phyloP scores from a whole-genome alignment of 2,888 invertebrate genomes.

The Eutolmus rufibarbis region DNA sequence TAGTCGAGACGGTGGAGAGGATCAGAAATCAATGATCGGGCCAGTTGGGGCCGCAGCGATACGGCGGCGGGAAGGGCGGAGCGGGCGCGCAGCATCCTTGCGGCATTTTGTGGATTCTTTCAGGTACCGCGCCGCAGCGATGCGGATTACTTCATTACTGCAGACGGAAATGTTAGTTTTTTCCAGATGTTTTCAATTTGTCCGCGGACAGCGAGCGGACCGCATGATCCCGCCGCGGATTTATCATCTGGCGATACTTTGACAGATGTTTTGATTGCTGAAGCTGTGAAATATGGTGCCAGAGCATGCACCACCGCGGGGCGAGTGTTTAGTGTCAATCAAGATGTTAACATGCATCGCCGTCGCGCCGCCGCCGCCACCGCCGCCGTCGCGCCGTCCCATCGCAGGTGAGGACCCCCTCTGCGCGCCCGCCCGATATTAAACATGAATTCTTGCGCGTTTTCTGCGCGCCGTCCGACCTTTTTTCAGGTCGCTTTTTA shows the following conservation, averaged over 20 bases:
- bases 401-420: not conserved
- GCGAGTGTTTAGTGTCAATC: constrained; percentile 38
- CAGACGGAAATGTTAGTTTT: constrained; percentile 37
- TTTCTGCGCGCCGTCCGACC: not conserved
- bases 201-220: not conserved
- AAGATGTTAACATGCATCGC: constrained; percentile 29
- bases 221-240: not conserved
- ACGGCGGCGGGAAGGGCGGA: not conserved
- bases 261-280: constrained; percentile 38
- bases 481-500: not conserved
- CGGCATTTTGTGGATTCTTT: constrained; percentile 25
- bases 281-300: constrained; percentile 29
- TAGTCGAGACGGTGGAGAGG: constrained; percentile 48
- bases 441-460: constrained; percentile 34
- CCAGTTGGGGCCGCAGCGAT: not conserved
- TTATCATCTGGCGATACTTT: constrained; percentile 34
- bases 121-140: not conserved
- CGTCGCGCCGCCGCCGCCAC: not conserved
- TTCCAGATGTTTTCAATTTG: constrained; percentile 35
- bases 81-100: not conserved
- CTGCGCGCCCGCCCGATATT: not conserved
- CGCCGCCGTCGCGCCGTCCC: not conserved
- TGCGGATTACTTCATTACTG: constrained; percentile 24
- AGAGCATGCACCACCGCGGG: constrained; percentile 14
- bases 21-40: constrained; percentile 21